Evolutionary conservation across 2,888 invertebrate genomes (phyloP), one percentile per base, ranked within the genome.

Genomic region (Hermodice carunculata): DNA sequence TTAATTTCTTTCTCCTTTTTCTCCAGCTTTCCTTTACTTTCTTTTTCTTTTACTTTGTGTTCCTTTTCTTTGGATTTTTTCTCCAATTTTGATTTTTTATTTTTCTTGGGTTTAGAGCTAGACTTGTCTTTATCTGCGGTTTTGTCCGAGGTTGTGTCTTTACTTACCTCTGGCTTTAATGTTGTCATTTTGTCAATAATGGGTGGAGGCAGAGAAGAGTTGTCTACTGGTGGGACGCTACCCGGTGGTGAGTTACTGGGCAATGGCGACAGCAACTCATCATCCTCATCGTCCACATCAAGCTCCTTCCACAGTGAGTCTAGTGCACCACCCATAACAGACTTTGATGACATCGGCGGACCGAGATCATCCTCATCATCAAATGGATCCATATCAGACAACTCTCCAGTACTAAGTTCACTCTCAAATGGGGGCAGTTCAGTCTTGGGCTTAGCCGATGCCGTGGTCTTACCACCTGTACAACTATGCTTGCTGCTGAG

Each of bases 211-310:
- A 19, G 49, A 3, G 29, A 32, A n/a, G 49, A 28, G 49, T 24
- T 46, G 19, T n/a, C n/a, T n/a, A n/a, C n/a, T n/a, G n/a, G n/a
- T n/a, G n/a, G 49, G 49, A 6, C 11, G 14, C 24, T 26, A 26
- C 4, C n/a, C 22, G 42, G 40, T 22, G 51, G 60, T 51, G 52
- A 28, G 24, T 8, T 22, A 17, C 24, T 49, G 4, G 60, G 60
- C 17, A 60, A 43, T 6, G 49, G 49, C 26, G 49, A 49, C 17
- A 49, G 24, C 44, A 44, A n/a, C 44, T 44, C 44, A 1, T 51
- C 52, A 19, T 60, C 60, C 6, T 51, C 60, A 14, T 60, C 51
- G 11, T 60, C 60, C 40, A 60, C n/a, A n/a, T n/a, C n/a, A n/a
- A n/a, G n/a, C n/a, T n/a, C n/a, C n/a, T n/a, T n/a, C n/a, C n/a